Percentiles rank a stretch among this genome's conserved stretches.
phyloP scores from a whole-genome alignment of 2,797 vertebrate species.

The Leptodactylus fallax region DNA sequence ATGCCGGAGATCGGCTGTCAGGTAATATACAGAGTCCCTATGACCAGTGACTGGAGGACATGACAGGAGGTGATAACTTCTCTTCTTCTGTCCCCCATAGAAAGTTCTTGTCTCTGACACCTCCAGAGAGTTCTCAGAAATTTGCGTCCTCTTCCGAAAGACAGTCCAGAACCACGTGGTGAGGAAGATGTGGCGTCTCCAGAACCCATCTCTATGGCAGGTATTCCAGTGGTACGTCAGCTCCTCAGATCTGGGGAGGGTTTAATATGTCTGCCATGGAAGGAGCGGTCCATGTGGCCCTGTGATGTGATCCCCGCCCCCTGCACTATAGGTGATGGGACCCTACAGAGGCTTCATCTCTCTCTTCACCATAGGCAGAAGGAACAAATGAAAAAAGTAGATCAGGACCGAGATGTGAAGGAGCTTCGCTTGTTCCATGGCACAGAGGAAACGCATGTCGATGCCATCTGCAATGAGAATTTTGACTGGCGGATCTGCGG shows the following conservation, averaged over 20 bases:
- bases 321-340: too few species aligned
- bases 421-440: conserved; percentile 90
- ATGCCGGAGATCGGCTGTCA: conserved; percentile 72
- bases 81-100: neutral
- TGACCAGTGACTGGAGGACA: neutral
- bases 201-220: conserved; percentile 84
- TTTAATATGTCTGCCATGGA: too few species aligned
- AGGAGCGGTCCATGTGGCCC: too few species aligned
- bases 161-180: conserved; percentile 84
- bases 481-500: conserved; percentile 95
- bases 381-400: conserved; percentile 87
- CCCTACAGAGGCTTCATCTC: too few species aligned
- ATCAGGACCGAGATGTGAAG: conserved; percentile 66
- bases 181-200: conserved; percentile 75
- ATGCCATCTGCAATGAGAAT: conserved; percentile 86
- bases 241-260: too few species aligned
- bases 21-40: conserved; percentile 76
- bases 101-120: too few species aligned
- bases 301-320: too few species aligned
- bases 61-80: neutral
- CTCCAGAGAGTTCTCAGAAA: conserved; percentile 72
- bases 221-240: conserved; percentile 82
- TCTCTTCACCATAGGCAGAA: too few species aligned
- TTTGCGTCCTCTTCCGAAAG: conserved; percentile 76
- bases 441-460: conserved; percentile 74